Percentiles rank a stretch among this genome's conserved stretches.
phyloP scores from a whole-genome alignment of 2,888 invertebrate species.

The Tetragonisca angustula region DNA sequence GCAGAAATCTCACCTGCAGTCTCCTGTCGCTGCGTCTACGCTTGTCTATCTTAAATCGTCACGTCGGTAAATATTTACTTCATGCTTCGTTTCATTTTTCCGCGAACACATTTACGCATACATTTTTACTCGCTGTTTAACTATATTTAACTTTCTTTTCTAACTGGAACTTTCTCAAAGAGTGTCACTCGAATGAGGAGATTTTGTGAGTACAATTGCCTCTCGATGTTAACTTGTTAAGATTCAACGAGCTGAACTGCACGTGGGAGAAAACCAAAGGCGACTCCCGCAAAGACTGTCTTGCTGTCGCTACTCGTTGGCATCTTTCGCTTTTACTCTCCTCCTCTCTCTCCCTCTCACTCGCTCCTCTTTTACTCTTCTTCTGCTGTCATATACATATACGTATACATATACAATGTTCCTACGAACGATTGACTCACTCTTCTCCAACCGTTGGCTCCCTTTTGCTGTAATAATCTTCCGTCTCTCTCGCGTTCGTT shows the following conservation, averaged over 20 bases:
- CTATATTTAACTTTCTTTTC: background rate
- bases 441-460: constrained; percentile 17
- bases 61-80: background rate
- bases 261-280: constrained; percentile 60
- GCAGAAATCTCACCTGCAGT: too few species aligned
- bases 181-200: background rate
- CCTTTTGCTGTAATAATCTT: background rate
- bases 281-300: constrained; percentile 72
- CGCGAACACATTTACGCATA: too few species aligned
- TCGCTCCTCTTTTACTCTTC: background rate
- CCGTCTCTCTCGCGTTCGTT: constrained; percentile 12
- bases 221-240: constrained; percentile 46
- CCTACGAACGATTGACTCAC: constrained; percentile 29
- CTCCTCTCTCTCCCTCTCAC: background rate
- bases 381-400: background rate
- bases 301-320: constrained; percentile 20
- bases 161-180: background rate
- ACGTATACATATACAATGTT: background rate
- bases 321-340: constrained; percentile 14
- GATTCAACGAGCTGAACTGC: constrained; percentile 49
- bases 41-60: background rate
- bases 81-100: background rate
- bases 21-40: too few species aligned
- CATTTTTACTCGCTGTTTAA: background rate
- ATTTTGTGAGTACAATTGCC: background rate